Conservation (phyloP, 2,113 vertebrate species). For the Tautogolabrus adspersus region DNA sequence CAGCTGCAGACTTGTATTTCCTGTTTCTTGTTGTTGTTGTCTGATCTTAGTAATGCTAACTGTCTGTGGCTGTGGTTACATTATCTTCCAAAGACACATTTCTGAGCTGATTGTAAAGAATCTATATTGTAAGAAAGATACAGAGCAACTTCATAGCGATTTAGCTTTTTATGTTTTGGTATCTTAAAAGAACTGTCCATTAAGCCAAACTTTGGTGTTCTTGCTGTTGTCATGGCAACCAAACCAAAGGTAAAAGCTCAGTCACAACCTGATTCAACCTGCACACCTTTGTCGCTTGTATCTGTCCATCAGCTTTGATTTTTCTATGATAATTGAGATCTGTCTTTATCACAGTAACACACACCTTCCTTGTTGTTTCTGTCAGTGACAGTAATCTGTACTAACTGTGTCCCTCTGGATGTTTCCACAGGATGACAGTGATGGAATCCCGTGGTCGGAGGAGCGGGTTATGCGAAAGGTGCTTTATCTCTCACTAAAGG, state of each 20-base stretch:
- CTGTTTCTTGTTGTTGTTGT: neutral
- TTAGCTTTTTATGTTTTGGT: neutral
- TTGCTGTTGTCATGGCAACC: conserved; percentile 3
- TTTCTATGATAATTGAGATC: neutral
- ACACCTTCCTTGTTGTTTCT: neutral
- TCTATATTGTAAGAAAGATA: neutral
- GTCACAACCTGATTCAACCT: neutral
- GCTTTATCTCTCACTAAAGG: conserved; percentile 98
- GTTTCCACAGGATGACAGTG: conserved; percentile 92
- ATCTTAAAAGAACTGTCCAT: no score
- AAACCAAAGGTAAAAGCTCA: conserved; percentile 11
- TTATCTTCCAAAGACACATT: neutral
- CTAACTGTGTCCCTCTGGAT: conserved; percentile 30
- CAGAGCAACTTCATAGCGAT: neutral
- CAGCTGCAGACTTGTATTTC: neutral
- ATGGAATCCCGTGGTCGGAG: conserved; percentile 99
- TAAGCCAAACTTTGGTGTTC: no score
- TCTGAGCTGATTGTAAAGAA: neutral
- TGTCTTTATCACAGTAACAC: neutral
- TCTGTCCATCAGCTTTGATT: neutral
- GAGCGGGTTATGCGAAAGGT: conserved; percentile 98
- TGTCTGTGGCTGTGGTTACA: neutral
- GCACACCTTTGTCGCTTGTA: neutral
- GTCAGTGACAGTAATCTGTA: neutral
- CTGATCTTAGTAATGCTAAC: neutral